Conservation (phyloP, 2,113 vertebrate genomes). For the Polypterus senegalus region DNA sequence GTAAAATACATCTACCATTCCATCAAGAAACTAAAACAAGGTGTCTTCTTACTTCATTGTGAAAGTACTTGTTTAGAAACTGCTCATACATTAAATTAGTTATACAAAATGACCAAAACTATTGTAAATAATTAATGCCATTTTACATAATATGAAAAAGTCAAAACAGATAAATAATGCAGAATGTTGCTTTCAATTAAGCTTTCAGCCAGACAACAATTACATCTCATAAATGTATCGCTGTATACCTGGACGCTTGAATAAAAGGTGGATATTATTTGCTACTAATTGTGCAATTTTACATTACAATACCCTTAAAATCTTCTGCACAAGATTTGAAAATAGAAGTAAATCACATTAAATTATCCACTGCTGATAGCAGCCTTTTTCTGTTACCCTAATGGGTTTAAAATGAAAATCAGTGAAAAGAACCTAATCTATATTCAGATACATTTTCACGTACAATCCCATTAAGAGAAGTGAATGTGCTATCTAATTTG, state of each 20-base stretch:
- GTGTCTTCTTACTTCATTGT: too few relatives aligned
- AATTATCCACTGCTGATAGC: neutral
- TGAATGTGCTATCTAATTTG: neutral
- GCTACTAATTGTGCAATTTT: neutral
- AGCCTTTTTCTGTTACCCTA: conserved; percentile 2
- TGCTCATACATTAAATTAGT: too few relatives aligned
- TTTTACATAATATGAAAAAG: too few relatives aligned
- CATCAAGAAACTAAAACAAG: too few relatives aligned
- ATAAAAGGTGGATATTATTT: neutral
- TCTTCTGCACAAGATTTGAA: conserved; percentile 1
- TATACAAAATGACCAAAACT: too few relatives aligned
- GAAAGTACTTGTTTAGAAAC: too few relatives aligned
- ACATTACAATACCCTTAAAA: neutral
- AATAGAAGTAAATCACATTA: conserved; percentile 6
- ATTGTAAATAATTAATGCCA: too few relatives aligned
- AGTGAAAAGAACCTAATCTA: neutral
- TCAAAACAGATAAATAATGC: too few relatives aligned
- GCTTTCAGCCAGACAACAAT: neutral
- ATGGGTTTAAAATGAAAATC: conserved; percentile 10
- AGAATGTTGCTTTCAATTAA: too few relatives aligned
- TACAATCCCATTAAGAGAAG: conserved; percentile 1
- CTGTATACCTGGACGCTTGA: neutral
- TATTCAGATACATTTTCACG: conserved; percentile 1
- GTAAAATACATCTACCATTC: too few relatives aligned
- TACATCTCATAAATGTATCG: neutral